Evolutionary conservation across 2,797 vertebrate species (phyloP).

Genomic region (Crocidura indochinensis): DNA sequence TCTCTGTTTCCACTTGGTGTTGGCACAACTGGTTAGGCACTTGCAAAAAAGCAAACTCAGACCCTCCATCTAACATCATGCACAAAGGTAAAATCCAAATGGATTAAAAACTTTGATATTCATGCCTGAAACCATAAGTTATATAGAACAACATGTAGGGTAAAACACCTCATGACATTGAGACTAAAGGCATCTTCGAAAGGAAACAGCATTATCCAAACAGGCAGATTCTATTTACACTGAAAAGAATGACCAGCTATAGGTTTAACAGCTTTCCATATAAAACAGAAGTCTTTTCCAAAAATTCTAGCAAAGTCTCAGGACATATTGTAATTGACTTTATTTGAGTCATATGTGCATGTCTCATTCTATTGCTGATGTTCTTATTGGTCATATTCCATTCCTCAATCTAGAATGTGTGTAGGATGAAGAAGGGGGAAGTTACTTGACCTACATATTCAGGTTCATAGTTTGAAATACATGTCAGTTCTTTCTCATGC

Average conservation of each 20-base stretch:
- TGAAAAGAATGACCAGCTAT: background rate
- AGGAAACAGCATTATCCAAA: too few species aligned
- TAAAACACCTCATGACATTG: too few species aligned
- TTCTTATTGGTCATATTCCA: background rate
- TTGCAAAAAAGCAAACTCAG: too few species aligned
- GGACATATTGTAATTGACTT: background rate
- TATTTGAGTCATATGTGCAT: background rate
- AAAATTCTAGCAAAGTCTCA: conserved; percentile 23
- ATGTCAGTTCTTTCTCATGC: background rate
- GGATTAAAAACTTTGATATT: too few species aligned
- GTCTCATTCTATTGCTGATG: background rate
- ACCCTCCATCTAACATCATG: too few species aligned
- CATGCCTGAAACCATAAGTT: too few species aligned
- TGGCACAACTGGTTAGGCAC: too few species aligned
- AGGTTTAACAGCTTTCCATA: background rate
- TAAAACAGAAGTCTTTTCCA: conserved; percentile 24
- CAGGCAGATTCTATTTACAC: background rate
- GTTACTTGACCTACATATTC: background rate
- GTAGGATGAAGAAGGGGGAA: background rate
- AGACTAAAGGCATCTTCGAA: too few species aligned
- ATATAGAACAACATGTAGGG: too few species aligned
- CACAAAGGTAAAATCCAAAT: too few species aligned
- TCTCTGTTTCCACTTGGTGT: too few species aligned
- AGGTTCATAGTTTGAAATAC: background rate
- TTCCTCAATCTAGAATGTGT: background rate